These are phyloP conservation scores for Holotrichia oblita DNA, from an alignment of 1,140 invertebrate species.

Conservation along the genomic window DNA sequence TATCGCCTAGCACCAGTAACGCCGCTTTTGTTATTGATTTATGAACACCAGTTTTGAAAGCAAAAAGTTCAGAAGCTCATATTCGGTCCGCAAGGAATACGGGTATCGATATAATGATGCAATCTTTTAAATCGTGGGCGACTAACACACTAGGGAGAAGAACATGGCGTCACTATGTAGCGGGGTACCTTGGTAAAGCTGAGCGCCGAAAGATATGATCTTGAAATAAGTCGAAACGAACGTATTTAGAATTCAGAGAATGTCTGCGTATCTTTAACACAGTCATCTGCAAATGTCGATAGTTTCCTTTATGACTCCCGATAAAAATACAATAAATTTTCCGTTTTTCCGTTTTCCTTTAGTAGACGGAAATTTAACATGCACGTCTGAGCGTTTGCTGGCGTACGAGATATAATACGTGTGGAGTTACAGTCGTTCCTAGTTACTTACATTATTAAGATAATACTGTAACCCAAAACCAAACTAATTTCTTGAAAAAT, in stretches of 20 bases:
- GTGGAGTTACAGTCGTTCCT: no score
- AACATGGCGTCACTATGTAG: background rate
- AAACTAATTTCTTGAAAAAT: no score
- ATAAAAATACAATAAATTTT: conserved; percentile 32
- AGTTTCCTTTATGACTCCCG: conserved; percentile 28
- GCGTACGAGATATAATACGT: no score
- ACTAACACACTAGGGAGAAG: background rate
- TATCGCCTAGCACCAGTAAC: background rate
- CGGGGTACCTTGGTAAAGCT: background rate
- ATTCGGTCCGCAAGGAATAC: background rate
- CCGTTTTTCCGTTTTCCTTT: conserved; percentile 18
- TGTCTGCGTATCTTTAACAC: conserved; percentile 29
- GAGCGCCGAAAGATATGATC: conserved; percentile 2
- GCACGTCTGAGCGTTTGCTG: background rate
- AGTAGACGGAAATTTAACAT: background rate
- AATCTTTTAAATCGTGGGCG: conserved; percentile 8
- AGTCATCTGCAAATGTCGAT: conserved; percentile 27
- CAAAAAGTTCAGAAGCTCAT: background rate
- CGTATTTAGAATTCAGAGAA: conserved; percentile 22
- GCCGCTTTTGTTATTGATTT: background rate
- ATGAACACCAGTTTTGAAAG: background rate
- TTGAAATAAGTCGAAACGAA: background rate
- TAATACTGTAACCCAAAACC: no score
- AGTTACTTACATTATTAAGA: no score
- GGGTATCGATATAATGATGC: background rate